Base-by-base conservation (phyloP, 1,140 invertebrate genomes). In the Trichoplusia ni region DNA sequence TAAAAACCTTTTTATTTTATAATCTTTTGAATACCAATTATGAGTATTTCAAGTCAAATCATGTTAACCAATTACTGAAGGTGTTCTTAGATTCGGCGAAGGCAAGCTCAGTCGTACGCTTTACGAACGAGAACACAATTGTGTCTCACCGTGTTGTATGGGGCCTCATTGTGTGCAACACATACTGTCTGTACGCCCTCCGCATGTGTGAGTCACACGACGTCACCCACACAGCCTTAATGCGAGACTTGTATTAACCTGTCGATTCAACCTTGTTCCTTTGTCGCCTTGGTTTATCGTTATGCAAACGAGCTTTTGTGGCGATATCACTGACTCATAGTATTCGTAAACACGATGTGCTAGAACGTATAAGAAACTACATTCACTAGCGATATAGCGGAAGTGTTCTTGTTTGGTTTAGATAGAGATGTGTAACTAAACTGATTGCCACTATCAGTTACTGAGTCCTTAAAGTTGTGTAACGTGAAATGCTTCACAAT, bases 261-360 rank as follows among this genome's bases (percentile, higher is more conserved):
- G 80, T 82, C 80, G 74, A 77, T 77, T 70, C 78, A 75, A 79
- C 65, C 66, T 64, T 71, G 67, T 69, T 74, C 72, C 75, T 77
- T 80, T 80, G 80, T 82, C 72, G 73, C 56, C 51, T 63, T 67
- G 64, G 67, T 77, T 78, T 82, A 82, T 80, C 70, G 71, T 40
- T 68, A 79, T 70, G 73, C 73, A 75, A 75, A 75, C 69, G 68
- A 68, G 61, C 68, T 67, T 73, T 74, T 74, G 68, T 71, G 47
- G 14, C 33, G 62, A 66, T 74, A 74, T 64, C 53, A 64, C 59
- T 74, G 72, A 74, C 21, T 74, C 72, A 74, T 64, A 64, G 67
- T 61, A 40, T 62, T 65, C 59, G 61, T 67, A 68, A 69, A 69
- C 64, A 64, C 13, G 13, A 47, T 62, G 58, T 27, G 33, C 35